Evolutionary conservation across 2,797 vertebrate species (phyloP).

Genomic region (Hoplostethus atlanticus): DNA sequence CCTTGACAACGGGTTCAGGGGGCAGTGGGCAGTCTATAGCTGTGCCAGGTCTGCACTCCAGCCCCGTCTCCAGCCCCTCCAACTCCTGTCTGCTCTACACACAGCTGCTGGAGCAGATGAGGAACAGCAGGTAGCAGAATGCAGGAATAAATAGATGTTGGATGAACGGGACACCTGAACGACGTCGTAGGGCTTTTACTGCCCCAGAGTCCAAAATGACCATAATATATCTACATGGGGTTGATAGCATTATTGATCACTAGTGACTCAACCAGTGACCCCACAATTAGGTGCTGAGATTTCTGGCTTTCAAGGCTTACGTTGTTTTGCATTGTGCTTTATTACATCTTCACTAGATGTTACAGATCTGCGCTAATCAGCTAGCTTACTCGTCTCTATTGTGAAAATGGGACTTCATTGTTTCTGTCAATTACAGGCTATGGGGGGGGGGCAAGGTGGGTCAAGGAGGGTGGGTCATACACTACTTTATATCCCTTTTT

Average conservation of each 20-base stretch:
- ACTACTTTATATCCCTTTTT: background rate
- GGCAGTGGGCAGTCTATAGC: constrained; percentile 80
- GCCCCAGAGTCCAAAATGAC: background rate
- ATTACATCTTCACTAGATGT: no score
- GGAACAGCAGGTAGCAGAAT: constrained; percentile 77
- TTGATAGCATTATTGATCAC: no score
- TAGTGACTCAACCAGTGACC: no score
- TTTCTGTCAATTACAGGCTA: no score
- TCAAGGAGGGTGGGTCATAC: background rate
- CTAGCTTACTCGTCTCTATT: no score
- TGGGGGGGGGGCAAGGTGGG: no score
- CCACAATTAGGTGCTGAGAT: no score
- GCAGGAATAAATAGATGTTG: background rate
- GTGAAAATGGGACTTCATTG: no score
- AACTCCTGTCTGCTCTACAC: constrained; percentile 91
- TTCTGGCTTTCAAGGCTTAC: no score
- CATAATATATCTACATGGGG: no score
- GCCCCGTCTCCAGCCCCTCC: constrained; percentile 85
- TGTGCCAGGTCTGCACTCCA: constrained; percentile 86
- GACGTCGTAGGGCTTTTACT: background rate
- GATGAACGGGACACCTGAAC: background rate
- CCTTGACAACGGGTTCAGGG: constrained; percentile 89
- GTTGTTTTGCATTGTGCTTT: no score
- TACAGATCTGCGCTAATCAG: no score
- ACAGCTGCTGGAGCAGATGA: constrained; percentile 78